Base-by-base conservation (phyloP, 2,113 vertebrate species). In the Ceyx melanurus region DNA sequence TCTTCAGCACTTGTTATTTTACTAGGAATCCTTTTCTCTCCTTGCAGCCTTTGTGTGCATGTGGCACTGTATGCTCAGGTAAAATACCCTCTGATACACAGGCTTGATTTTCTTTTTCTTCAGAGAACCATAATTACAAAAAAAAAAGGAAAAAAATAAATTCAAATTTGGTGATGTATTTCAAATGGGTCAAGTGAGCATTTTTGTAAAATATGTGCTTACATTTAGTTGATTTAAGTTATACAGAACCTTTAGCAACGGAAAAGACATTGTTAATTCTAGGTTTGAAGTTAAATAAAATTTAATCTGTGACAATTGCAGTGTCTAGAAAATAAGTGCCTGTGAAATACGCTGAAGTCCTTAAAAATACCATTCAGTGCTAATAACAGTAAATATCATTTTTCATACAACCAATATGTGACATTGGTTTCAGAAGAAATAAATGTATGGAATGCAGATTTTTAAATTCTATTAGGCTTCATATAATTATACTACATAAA, bases 211-310 rank as follows among this genome's bases (percentile, higher is more conserved):
- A 88, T 92, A 91, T 74, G 67, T 0, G 19, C 77, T 94, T 95
- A 86, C 91, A 89, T 95, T 87, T 93, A 93, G 95, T 92, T 90
- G 93, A 94, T 95, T 96, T 89, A 88, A 86, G 92, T 86, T 87
- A 94, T 64, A 92, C 84, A 74, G 82, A 95, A 91, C 82, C 95
- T 92, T 95, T 96, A 85, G 58, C 83, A 66, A 88, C 48, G 64
- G 88, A 92, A 84, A 81, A 91, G 80, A 74, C 90, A 92, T 96
- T 96, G 86, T 96, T 94, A 94, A 93, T 94, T 95, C 88, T 96
- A 92, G 91, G 78, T 95, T 93, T 95, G 91, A 93, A 94, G 94
- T 96, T 96, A 94, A 94, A 95, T 97, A 96, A 97, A 97, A 96
- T 92, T 92, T 93, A 93, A 89, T 85, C 89, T 95, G 77, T 95